These are phyloP conservation scores for Linurgus olivaceus DNA, from an alignment of 2,797 vertebrate genomes.

Conservation along the genomic window DNA sequence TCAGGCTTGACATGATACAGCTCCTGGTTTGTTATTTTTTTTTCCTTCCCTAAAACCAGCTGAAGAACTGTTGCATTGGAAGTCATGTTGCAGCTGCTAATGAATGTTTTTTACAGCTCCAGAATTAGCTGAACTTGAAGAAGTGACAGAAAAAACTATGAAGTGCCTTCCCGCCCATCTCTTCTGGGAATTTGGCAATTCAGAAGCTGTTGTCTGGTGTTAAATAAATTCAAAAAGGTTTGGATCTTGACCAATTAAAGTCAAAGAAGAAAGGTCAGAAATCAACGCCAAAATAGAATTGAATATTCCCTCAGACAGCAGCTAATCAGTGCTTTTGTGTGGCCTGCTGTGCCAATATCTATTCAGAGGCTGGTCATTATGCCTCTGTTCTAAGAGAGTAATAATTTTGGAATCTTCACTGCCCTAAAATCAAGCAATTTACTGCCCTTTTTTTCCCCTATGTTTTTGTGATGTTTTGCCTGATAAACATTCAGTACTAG, in stretches of 20 bases:
- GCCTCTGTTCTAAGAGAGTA: constrained; percentile 35
- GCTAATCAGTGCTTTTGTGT: constrained; percentile 58
- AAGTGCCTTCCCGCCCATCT: background rate
- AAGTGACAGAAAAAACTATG: background rate
- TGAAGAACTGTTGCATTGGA: background rate
- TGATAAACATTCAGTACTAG: constrained; percentile 1
- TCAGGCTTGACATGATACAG: background rate
- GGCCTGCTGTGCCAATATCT: constrained; percentile 64
- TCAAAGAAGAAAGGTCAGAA: constrained; percentile 45
- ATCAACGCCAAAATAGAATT: constrained; percentile 24
- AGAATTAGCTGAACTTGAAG: background rate
- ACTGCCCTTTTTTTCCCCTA: background rate
- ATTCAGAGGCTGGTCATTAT: constrained; percentile 56
- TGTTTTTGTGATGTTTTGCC: constrained; percentile 25
- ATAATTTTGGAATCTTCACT: constrained; percentile 48
- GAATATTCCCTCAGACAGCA: background rate
- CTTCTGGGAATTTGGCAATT: background rate
- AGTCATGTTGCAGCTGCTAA: background rate
- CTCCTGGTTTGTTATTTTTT: background rate
- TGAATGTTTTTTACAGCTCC: background rate
- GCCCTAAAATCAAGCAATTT: constrained; percentile 51
- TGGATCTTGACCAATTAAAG: background rate
- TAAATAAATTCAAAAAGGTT: background rate
- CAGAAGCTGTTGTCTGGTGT: background rate
- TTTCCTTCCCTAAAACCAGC: background rate